These are phyloP conservation scores for Drosophila suboccidentalis DNA, from an alignment of 2,888 invertebrate genomes.

Conservation along the genomic window DNA sequence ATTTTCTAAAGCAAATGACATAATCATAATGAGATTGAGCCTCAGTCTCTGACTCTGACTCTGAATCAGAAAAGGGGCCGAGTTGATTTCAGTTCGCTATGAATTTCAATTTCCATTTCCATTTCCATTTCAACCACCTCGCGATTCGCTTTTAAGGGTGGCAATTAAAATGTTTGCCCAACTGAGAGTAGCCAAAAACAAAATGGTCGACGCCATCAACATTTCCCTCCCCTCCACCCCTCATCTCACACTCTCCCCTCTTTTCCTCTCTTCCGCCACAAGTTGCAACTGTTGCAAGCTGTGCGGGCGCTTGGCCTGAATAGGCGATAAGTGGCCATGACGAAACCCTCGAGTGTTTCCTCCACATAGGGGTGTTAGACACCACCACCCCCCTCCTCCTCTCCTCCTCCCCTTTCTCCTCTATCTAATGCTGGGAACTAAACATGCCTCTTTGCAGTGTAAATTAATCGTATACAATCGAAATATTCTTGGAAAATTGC, in stretches of 20 bases:
- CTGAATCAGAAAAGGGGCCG: background rate
- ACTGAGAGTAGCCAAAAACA: constrained; percentile 34
- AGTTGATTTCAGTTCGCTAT: constrained; percentile 31
- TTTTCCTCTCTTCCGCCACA: background rate
- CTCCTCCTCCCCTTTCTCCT: background rate
- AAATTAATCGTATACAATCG: background rate
- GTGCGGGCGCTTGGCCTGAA: constrained; percentile 44
- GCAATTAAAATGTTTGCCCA: constrained; percentile 75
- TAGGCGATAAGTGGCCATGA: constrained; percentile 47
- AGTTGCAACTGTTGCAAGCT: constrained; percentile 50
- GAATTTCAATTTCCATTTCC: constrained; percentile 71
- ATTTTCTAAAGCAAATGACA: constrained; percentile 70
- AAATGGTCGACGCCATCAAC: constrained; percentile 59
- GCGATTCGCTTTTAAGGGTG: constrained; percentile 59
- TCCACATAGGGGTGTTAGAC: constrained; percentile 29
- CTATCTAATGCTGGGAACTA: background rate
- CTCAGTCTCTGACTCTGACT: background rate
- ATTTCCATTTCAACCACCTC: constrained; percentile 52
- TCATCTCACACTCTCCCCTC: background rate
- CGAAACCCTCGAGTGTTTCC: constrained; percentile 46
- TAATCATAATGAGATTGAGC: constrained; percentile 66
- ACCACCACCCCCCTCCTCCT: background rate
- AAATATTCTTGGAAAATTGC: background rate
- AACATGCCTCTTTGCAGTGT: background rate
- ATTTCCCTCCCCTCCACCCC: constrained; percentile 8